A percentile compares a stretch with the other conserved stretches of the same genome.
phyloP scores from a whole-genome alignment of 2,113 vertebrate species.

The Anguilla rostrata region DNA sequence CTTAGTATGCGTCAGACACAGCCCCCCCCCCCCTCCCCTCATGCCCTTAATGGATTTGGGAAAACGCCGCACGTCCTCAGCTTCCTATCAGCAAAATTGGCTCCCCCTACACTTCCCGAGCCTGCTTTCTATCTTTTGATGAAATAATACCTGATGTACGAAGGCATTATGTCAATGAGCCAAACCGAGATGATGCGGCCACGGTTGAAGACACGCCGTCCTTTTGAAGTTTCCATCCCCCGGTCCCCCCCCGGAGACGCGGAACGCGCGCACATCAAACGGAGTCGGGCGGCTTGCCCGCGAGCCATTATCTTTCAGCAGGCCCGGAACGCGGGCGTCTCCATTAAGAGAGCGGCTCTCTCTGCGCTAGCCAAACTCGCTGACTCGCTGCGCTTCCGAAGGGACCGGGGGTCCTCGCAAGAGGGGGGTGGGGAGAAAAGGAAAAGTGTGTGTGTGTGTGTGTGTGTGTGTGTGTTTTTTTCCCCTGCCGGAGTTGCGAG shows the following conservation, averaged over 20 bases:
- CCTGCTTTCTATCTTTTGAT: constrained; percentile 45
- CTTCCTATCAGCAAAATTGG: constrained; percentile 14
- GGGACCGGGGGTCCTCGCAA: neutral
- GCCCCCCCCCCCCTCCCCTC: neutral
- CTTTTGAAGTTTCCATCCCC: constrained; percentile 73
- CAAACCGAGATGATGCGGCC: constrained; percentile 61
- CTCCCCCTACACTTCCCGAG: neutral
- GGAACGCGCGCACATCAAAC: constrained; percentile 63
- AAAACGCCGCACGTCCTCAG: constrained; percentile 3
- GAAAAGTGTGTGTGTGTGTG: neutral
- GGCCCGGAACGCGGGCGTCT: constrained; percentile 25
- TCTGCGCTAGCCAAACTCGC: neutral
- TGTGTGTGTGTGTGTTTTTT: neutral
- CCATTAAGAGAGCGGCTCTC: too few species aligned
- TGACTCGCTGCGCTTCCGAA: neutral
- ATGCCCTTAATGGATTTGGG: neutral
- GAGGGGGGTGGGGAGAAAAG: neutral
- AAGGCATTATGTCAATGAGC: constrained; percentile 56
- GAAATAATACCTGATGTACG: constrained; percentile 39
- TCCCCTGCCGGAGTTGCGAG: neutral
- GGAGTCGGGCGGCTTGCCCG: constrained; percentile 51
- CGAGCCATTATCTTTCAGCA: constrained; percentile 62
- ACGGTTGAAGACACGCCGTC: constrained; percentile 44
- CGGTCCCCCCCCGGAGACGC: constrained; percentile 38
- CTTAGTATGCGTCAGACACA: neutral